Evolutionary conservation across 2,113 vertebrate species (phyloP), one percentile per base, ranked within the genome.

Genomic region (Leptobrachium ailaonicum): DNA sequence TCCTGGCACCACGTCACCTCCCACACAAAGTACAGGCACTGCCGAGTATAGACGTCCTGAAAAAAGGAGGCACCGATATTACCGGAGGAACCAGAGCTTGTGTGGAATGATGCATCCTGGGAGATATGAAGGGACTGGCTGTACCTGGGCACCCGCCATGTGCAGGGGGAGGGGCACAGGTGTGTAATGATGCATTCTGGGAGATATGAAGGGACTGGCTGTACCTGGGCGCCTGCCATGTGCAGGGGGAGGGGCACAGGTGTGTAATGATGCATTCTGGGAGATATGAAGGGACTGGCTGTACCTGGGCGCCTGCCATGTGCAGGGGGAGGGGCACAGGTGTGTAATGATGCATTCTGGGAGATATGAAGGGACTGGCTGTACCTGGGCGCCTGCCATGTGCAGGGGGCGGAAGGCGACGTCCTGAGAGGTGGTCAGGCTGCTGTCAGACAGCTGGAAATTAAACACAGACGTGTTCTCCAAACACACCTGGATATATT

Each of bases 11-110:
- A 98, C 84, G 86, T 92, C 85, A 98, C 79, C 90, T 99, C 97
- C 97, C 97, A 99, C 82, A 99, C 83, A 77, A 95, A 98, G 92
- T 95, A 98, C 85, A 95, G 87, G 0, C 91, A 91, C 92, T 98
- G 97, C 88, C 91, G 92, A 85, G 93, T 96, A 91, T 92, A 90
- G 83, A 96, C 82, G 1, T 87, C 84, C 97, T 99, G 86, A 54
- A 85, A 82, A 6, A 66, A 67, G 54, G 54, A 9, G 2, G 6
- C 9, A 41, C 1, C 0, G 14, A 13, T 20, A 62, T 62, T 12
- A 62, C 6, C 11, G 11, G 47, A 50, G 47, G 4, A 32, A 32
- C 20, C 20, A 32, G 20, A 32, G 20, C 20, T 32, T 32, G 20
- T 32, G 20, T 32, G 20, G 0, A 32, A 32, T 32, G 20, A 32